A percentile compares a stretch with the other conserved stretches of the same genome.
Conservation (phyloP, 2,797 vertebrate genomes). For the Xiphorhynchus erythropygius region DNA sequence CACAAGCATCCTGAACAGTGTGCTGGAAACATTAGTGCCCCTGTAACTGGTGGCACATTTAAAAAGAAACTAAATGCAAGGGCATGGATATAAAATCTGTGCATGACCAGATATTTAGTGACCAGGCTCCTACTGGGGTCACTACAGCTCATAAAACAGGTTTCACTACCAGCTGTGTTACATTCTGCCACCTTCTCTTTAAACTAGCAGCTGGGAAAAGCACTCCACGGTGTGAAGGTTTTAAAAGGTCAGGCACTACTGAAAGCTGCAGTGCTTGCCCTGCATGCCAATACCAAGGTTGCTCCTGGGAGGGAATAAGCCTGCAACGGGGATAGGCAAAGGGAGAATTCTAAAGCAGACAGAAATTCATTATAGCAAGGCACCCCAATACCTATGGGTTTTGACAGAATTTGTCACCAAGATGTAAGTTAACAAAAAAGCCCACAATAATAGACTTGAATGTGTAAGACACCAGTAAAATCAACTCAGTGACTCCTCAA, state of each 20-base stretch:
- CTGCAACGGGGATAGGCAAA: not conserved
- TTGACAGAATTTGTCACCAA: not conserved
- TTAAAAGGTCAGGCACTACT: not conserved
- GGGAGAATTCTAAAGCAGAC: not conserved
- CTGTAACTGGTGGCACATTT: not conserved
- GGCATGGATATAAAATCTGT: not conserved
- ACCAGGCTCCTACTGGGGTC: not conserved
- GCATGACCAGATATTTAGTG: not conserved
- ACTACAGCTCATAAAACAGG: not conserved
- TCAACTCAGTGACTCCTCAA: not conserved
- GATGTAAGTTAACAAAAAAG: not conserved
- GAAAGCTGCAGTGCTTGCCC: not conserved
- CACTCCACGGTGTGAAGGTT: not conserved
- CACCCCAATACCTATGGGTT: rapidly evolving
- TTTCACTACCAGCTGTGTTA: not conserved
- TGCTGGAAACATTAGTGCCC: not conserved
- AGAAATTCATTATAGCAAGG: not conserved
- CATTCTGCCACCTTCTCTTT: not conserved
- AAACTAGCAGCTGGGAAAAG: not conserved
- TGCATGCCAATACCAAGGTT: not conserved
- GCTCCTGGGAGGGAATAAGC: not conserved
- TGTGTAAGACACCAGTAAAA: not conserved
- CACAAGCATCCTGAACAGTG: not conserved
- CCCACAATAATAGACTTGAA: not conserved
- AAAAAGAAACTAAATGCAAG: not conserved